Evolutionary conservation across 64 coral and sea anemone genomes (phyloP).

Genomic region (Stichodactyla mertensii): DNA sequence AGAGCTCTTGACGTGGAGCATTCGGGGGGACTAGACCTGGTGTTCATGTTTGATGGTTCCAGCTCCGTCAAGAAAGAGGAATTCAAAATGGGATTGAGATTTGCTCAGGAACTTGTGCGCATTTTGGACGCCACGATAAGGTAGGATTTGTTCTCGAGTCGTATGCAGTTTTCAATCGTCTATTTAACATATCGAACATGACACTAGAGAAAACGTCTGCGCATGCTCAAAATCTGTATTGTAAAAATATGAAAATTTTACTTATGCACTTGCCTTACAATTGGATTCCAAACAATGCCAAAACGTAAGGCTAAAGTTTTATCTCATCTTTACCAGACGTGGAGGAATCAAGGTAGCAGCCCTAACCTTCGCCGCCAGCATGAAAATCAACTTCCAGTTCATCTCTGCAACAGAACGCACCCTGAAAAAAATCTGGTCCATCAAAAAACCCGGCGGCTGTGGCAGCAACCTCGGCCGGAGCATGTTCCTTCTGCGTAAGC

Average conservation of each 20-base stretch:
- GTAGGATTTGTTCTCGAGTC: neutral
- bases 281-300: too few relatives aligned
- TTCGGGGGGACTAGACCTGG: constrained; percentile 38
- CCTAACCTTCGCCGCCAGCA: constrained; percentile 22
- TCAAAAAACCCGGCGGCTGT: constrained; percentile 49
- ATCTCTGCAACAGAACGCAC: constrained; percentile 25
- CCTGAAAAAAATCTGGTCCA: constrained; percentile 33
- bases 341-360: constrained; percentile 35
- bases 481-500: constrained; percentile 28
- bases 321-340: constrained; percentile 21
- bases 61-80: constrained; percentile 33
- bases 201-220: too few relatives aligned
- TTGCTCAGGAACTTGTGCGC: constrained; percentile 50
- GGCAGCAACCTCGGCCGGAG: constrained; percentile 37
- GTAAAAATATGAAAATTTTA: too few relatives aligned
- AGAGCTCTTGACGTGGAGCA: constrained; percentile 35
- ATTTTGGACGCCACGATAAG: constrained; percentile 38
- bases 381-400: constrained; percentile 34
- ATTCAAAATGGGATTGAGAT: constrained; percentile 46
- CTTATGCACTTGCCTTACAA: too few relatives aligned
- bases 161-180: too few relatives aligned
- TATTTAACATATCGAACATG: too few relatives aligned
- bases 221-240: too few relatives aligned
- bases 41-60: constrained; percentile 54
- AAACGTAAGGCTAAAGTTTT: neutral